Evolutionary conservation across 1,140 invertebrate species (phyloP).

Genomic region (Acromyrmex charruanus): DNA sequence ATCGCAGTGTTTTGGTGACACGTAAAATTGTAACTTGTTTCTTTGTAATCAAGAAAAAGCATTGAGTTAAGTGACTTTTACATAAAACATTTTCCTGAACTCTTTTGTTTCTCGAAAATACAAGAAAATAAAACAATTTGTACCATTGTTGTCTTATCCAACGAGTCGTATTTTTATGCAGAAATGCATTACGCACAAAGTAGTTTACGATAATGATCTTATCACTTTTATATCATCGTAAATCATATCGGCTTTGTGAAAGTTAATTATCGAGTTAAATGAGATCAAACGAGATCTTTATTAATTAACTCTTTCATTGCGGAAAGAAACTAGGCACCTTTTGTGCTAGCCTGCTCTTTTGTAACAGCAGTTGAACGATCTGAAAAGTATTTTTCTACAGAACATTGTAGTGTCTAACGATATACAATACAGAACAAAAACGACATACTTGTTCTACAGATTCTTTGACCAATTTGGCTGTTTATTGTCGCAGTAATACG

Average conservation of each 20-base stretch:
- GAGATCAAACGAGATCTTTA: not conserved
- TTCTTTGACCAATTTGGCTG: slow-evolving; percentile 23
- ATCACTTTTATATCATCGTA: slow-evolving; percentile 8
- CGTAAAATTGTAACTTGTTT: not conserved
- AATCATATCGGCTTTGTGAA: not conserved
- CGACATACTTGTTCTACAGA: not conserved
- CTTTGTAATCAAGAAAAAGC: not conserved
- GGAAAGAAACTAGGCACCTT: not conserved
- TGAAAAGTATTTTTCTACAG: slow-evolving; percentile 28
- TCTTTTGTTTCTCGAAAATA: slow-evolving; percentile 27
- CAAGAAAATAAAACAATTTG: not conserved
- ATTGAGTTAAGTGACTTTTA: slow-evolving; percentile 29
- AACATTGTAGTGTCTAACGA: not conserved
- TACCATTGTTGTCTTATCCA: not conserved
- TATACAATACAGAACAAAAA: slow-evolving; percentile 2
- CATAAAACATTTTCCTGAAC: slow-evolving; percentile 6
- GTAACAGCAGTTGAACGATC: not conserved
- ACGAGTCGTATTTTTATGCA: not conserved
- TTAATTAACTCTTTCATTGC: not conserved
- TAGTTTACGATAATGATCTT: not conserved
- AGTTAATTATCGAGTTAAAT: not conserved
- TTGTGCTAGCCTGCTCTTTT: not conserved
- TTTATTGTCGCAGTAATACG: not conserved
- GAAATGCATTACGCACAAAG: not conserved
- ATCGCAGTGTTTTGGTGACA: not conserved